Conservation (phyloP, 2,888 invertebrate genomes). For the Sicus ferrugineus region DNA sequence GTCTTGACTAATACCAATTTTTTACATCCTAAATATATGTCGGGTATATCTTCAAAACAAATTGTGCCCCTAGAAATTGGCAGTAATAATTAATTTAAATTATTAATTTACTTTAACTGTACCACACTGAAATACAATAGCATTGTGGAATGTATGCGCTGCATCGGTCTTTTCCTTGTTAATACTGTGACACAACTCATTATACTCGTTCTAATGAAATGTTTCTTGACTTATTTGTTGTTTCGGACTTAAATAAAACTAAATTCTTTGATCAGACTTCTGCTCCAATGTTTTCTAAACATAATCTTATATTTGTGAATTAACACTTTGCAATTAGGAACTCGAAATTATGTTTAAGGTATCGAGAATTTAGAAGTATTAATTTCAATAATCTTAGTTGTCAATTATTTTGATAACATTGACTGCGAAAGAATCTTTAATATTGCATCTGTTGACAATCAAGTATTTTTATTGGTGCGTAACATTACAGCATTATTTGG, state of each 20-base stretch:
- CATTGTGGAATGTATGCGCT: neutral
- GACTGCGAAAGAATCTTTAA: no score
- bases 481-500: no score
- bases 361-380: neutral
- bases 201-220: neutral
- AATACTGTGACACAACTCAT: conserved; percentile 7
- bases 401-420: neutral
- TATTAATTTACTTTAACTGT: conserved; percentile 18
- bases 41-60: no score
- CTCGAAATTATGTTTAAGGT: neutral
- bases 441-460: no score
- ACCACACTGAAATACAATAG: neutral
- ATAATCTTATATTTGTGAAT: conserved; percentile 20
- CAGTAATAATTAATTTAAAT: no score
- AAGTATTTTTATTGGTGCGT: no score
- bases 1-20: no score
- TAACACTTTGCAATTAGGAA: conserved; percentile 9
- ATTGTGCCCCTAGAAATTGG: no score
- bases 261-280: conserved; percentile 10
- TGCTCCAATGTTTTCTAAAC: conserved; percentile 18
- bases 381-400: neutral
- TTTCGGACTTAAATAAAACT: neutral
- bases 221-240: neutral
- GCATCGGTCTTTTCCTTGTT: neutral
- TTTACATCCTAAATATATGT: no score